Conservation (phyloP, 2,888 invertebrate species). For the Venusia cambrica region DNA sequence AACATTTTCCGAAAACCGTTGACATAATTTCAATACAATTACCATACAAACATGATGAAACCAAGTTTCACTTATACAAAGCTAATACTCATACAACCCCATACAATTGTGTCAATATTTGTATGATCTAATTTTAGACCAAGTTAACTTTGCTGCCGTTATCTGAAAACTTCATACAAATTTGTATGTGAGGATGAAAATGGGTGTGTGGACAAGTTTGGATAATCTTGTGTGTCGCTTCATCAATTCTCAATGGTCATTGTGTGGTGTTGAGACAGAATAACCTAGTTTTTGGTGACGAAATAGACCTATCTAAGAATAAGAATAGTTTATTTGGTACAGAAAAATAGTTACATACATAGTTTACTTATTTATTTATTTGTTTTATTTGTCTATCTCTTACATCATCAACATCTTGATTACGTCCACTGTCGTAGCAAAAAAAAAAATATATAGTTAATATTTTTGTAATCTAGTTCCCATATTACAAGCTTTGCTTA, state of each 20-base stretch:
- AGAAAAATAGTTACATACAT: too few species aligned
- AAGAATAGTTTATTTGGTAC: too few species aligned
- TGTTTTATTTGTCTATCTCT: too few species aligned
- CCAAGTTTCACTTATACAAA: conserved; percentile 36
- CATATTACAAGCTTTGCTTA: too few species aligned
- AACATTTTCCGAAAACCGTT: conserved; percentile 29
- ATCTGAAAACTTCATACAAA: conserved; percentile 5
- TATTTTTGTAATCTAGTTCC: too few species aligned
- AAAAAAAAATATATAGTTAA: too few species aligned
- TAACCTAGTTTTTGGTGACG: conserved; percentile 22
- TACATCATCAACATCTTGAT: too few species aligned
- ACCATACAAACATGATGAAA: conserved; percentile 38
- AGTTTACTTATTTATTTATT: too few species aligned
- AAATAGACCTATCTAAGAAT: too few species aligned
- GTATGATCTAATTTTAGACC: conserved; percentile 40
- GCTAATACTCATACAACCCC: conserved; percentile 21
- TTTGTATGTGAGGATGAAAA: conserved; percentile 1
- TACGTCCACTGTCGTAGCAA: too few species aligned
- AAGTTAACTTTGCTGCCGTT: conserved; percentile 25
- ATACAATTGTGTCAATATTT: conserved; percentile 40
- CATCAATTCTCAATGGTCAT: conserved; percentile 29
- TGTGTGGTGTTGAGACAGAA: conserved; percentile 15
- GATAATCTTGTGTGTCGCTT: conserved; percentile 25
- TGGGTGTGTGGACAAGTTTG: conserved; percentile 15
- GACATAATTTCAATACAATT: conserved; percentile 31